phyloP scores from a whole-genome alignment of 1,140 invertebrate species.

The Planococcus citri region DNA sequence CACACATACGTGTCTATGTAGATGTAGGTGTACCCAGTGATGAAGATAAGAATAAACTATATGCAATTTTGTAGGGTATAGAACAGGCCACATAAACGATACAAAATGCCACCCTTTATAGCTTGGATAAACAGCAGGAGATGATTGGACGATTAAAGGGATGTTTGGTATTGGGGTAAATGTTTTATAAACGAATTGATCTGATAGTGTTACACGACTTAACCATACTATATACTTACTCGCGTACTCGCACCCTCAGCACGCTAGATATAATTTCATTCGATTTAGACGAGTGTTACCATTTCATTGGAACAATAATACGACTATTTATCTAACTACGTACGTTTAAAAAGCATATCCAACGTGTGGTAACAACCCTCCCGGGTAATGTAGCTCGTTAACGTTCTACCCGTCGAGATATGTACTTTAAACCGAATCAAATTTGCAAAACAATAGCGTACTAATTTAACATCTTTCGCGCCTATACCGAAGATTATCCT shows the following conservation, averaged over 20 bases:
- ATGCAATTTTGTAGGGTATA: too few species aligned
- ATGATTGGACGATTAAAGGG: constrained; percentile 6
- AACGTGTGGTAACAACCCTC: background rate
- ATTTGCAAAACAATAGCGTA: background rate
- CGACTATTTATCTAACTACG: constrained; percentile 3
- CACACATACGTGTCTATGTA: too few species aligned
- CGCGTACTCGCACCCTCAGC: too few species aligned
- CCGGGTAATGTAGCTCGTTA: background rate
- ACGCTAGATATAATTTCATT: background rate
- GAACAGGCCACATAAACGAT: background rate
- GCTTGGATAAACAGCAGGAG: constrained; percentile 1
- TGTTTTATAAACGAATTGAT: background rate
- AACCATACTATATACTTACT: background rate
- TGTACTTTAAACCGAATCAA: background rate
- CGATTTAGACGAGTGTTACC: constrained; percentile 6
- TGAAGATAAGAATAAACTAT: too few species aligned
- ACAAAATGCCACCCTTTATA: background rate
- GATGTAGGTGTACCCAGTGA: too few species aligned
- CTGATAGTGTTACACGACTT: background rate
- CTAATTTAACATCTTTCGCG: background rate
- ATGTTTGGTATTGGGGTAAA: background rate
- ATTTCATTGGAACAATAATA: constrained; percentile 8
- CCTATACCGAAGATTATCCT: background rate
- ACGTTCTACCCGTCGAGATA: background rate
- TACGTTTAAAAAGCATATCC: background rate